Percentiles rank a stretch among this genome's conserved stretches.
Evolutionary conservation across 2,888 invertebrate genomes (phyloP).

Genomic region (Patella depressa): DNA sequence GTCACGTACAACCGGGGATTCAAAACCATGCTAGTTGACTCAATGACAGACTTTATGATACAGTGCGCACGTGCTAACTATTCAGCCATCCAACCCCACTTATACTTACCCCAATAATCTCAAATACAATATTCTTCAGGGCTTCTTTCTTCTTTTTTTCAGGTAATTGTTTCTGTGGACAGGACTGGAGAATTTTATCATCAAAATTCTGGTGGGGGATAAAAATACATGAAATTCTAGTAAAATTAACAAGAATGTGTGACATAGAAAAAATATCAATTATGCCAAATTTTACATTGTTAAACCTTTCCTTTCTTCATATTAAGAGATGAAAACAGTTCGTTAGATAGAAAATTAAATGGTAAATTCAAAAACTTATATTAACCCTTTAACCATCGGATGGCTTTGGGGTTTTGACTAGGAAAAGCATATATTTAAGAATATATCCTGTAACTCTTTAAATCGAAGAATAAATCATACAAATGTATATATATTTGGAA

Average conservation of each 20-base stretch:
- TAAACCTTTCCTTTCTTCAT: neutral
- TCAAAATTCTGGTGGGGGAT: constrained; percentile 78
- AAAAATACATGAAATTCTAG: too few relatives aligned
- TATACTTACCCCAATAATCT: constrained; percentile 67
- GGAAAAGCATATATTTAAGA: too few relatives aligned
- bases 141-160: constrained; percentile 92
- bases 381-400: too few relatives aligned
- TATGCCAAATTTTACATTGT: neutral
- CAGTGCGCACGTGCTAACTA: too few relatives aligned
- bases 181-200: constrained; percentile 79
- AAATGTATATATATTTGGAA: too few relatives aligned
- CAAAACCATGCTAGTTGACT: too few relatives aligned
- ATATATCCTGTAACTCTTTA: too few relatives aligned
- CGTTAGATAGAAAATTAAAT: neutral
- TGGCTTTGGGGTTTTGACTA: too few relatives aligned
- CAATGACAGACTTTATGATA: too few relatives aligned
- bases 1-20: too few relatives aligned
- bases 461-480: too few relatives aligned
- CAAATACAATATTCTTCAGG: constrained; percentile 77
- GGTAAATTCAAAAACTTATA: too few relatives aligned
- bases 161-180: constrained; percentile 77
- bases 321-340: neutral
- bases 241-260: constrained; percentile 16
- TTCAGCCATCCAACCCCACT: neutral
- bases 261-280: neutral